phyloP scores from a whole-genome alignment of 2,797 vertebrate species.

The Yasuhikotakia modesta region DNA sequence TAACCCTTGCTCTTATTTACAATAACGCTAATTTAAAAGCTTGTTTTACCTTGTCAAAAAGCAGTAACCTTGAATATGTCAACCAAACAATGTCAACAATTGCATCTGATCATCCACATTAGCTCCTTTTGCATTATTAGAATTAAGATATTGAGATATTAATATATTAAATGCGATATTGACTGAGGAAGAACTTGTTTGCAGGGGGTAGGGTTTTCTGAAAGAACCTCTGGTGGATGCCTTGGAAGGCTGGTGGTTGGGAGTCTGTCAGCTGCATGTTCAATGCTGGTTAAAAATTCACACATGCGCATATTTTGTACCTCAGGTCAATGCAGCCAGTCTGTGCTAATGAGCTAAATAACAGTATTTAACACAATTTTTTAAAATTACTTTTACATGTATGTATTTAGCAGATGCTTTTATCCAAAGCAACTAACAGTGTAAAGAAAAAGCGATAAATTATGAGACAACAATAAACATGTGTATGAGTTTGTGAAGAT shows the following conservation, averaged over 20 bases:
- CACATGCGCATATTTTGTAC: slow-evolving; percentile 10
- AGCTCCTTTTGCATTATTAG: background rate
- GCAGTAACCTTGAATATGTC: background rate
- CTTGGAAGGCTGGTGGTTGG: background rate
- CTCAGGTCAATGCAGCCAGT: background rate
- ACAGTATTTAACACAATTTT: no score
- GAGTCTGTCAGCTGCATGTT: slow-evolving; percentile 50
- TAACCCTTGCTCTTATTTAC: background rate
- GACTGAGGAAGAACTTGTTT: slow-evolving; percentile 9
- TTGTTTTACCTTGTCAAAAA: background rate
- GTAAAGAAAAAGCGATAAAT: no score
- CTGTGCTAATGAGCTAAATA: no score
- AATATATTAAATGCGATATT: no score
- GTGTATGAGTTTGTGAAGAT: no score
- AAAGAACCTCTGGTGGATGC: background rate
- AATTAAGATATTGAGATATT: no score
- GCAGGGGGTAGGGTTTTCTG: background rate
- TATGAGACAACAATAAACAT: no score
- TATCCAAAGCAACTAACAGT: no score
- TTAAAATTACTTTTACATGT: no score
- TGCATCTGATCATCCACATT: background rate
- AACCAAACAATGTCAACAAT: background rate
- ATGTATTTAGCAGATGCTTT: no score
- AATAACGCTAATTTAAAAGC: background rate
- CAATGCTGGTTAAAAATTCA: slow-evolving; percentile 7